Percentiles rank a stretch among this genome's conserved stretches.
phyloP scores from a whole-genome alignment of 2,797 vertebrate genomes.

The Chloroceryle inda region DNA sequence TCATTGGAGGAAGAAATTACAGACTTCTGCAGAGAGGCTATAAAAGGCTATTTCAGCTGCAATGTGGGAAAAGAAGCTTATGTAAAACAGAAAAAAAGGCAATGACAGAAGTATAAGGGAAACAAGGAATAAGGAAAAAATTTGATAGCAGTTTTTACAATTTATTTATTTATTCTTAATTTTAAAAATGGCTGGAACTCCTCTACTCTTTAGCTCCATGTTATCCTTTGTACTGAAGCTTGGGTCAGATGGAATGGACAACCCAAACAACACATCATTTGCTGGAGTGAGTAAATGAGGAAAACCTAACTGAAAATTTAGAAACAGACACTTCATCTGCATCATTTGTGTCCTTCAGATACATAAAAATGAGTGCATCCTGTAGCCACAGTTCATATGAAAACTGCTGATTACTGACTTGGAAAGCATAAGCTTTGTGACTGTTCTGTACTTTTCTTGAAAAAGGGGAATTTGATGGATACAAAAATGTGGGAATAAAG shows the following conservation, averaged over 20 bases:
- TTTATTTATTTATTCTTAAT: background rate
- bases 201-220: background rate
- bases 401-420: background rate
- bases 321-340: background rate
- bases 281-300: background rate
- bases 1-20: background rate
- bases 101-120: background rate
- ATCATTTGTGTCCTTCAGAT: background rate
- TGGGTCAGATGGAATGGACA: background rate
- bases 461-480: background rate
- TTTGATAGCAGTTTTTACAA: background rate
- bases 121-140: background rate
- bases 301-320: background rate
- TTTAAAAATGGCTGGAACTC: background rate
- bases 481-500: background rate
- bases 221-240: background rate
- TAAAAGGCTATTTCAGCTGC: background rate
- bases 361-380: background rate
- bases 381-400: background rate
- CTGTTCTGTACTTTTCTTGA: background rate
- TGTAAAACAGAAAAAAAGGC: background rate
- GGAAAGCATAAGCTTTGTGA: background rate
- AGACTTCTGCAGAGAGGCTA: background rate
- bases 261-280: background rate
- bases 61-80: background rate